These are phyloP conservation scores for Echiichthys vipera DNA, from an alignment of 2,797 vertebrate genomes.

Conservation along the genomic window DNA sequence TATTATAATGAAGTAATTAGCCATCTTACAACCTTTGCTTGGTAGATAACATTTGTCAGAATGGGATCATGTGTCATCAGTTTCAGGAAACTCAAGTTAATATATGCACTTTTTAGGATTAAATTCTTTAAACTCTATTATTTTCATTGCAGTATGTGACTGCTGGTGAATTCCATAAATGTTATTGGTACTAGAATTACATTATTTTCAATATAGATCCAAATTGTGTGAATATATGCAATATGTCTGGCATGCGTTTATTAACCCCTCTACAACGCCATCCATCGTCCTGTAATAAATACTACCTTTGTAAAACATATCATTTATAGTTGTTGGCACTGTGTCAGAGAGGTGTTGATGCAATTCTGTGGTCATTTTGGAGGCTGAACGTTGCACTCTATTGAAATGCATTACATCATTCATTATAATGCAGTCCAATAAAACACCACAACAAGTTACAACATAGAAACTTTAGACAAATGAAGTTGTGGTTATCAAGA, in stretches of 20 bases:
- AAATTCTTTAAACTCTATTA: not conserved
- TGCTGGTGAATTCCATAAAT: conserved; percentile 12
- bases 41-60: conserved; percentile 35
- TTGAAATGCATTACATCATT: not conserved
- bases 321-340: not conserved
- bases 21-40: conserved; percentile 25
- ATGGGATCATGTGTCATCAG: conserved; percentile 26
- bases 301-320: not conserved
- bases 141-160: conserved; percentile 18
- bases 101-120: not conserved
- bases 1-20: conserved; percentile 44
- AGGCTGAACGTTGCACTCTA: not conserved
- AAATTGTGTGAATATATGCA: not conserved
- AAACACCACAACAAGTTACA: not conserved
- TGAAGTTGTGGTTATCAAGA: not conserved
- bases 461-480: not conserved
- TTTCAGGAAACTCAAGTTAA: conserved; percentile 29
- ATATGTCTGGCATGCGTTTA: too few relatives aligned
- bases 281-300: not conserved
- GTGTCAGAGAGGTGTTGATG: too few relatives aligned
- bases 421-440: not conserved
- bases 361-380: not conserved
- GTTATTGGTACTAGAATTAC: conserved; percentile 1
- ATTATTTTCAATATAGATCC: conserved; percentile 7
- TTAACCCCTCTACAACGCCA: not conserved